Evolutionary conservation across 2,113 vertebrate species (phyloP), one percentile per base, ranked within the genome.

Genomic region (Notothenia rossii): DNA sequence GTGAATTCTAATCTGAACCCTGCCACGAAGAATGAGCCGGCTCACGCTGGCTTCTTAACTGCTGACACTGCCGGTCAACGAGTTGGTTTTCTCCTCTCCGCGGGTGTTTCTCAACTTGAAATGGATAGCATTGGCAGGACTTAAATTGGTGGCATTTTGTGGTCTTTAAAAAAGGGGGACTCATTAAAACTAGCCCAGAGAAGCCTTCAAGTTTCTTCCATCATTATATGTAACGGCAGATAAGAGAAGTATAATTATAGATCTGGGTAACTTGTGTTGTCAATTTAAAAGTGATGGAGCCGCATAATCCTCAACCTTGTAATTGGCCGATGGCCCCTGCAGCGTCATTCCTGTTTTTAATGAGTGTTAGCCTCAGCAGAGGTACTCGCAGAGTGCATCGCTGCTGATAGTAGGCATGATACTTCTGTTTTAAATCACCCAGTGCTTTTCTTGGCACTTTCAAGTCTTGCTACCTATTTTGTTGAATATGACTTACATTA

Each of bases 111-210:
- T 96, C 95, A 94, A 96, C 95, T 96, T 95, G 96, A 95, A 96
- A 95, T 94, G 92, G 94, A 96, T 95, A 95, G 96, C 97, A 97
- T 97, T 98, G 97, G 96, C 96, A 97, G 95, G 95, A 96, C 96
- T 96, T 97, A 97, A 98, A 98, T 98, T 97, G 97, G 97, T 97
- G 96, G 95, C 94, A 94, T 97, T 98, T 97, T 97, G 97, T 97
- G 94, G 93, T 96, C 95, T 95, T 96, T 93, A 95, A 96, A 97
- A 86, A 89, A 92, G 94, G 85, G 94, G 94, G 95, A 95, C 98
- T 99, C 97, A 98, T 99, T 99, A 99, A 97, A 98, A 96, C 91
- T 92, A 92, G 75, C 86, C 94, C 91, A 86, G 84, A 95, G 95
- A 92, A 93, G 89, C 95, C 94, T 94, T 95, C 94, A 95, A 95